Conservation (phyloP, 2,797 vertebrate genomes). For the Passerculus sandwichensis region DNA sequence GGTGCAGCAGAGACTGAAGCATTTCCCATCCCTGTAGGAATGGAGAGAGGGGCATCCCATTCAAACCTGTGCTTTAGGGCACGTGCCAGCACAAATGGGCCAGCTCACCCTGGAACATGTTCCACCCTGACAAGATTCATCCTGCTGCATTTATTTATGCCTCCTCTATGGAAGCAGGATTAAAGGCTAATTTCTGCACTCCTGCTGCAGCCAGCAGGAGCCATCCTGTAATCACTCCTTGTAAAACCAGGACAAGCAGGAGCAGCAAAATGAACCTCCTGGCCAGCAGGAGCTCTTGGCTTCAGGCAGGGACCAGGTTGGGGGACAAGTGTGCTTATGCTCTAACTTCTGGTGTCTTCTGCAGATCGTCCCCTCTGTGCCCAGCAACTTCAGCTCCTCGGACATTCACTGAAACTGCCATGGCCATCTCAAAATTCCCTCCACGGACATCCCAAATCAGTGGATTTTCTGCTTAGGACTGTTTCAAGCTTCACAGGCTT, state of each 20-base stretch:
- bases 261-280: neutral
- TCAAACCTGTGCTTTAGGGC: neutral
- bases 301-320: neutral
- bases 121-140: neutral
- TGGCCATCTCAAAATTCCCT: neutral
- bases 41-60: neutral
- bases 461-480: neutral
- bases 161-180: fast-evolving
- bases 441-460: fast-evolving
- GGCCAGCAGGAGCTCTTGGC: neutral
- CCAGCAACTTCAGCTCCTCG: neutral
- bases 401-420: neutral
- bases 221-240: neutral
- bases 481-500: neutral
- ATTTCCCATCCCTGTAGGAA: neutral
- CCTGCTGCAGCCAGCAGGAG: neutral
- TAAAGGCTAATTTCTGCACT: neutral
- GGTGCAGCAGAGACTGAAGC: neutral
- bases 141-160: neutral
- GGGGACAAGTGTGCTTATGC: neutral
- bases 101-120: neutral
- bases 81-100: neutral
- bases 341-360: neutral
- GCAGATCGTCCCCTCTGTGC: fast-evolving
- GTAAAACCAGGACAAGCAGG: neutral